These are phyloP conservation scores for Labeo rohita DNA, from an alignment of 2,113 vertebrate genomes.

Conservation along the genomic window DNA sequence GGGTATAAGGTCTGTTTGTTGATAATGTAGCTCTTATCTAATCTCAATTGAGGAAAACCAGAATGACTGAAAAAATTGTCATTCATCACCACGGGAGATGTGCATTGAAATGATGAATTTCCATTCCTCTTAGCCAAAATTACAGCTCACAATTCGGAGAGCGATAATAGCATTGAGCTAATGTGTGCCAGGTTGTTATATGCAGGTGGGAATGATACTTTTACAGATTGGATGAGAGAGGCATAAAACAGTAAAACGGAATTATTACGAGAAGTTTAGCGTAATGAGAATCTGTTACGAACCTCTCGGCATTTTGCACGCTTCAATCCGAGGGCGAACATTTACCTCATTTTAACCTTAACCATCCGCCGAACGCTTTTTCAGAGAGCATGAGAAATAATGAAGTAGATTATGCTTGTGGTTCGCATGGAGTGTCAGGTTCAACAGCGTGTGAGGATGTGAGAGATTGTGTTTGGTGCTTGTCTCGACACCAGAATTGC, in stretches of 20 bases:
- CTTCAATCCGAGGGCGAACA: neutral
- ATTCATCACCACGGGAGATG: constrained; percentile 25
- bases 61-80: neutral
- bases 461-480: neutral
- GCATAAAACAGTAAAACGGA: constrained; percentile 12
- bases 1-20: neutral
- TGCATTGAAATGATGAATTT: constrained; percentile 17
- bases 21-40: neutral
- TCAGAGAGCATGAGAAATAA: neutral
- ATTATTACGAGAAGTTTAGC: constrained; percentile 22
- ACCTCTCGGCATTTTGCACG: neutral
- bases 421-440: neutral
- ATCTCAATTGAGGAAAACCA: constrained; percentile 5
- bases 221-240: constrained; percentile 27
- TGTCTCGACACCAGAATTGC: neutral
- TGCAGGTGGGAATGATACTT: constrained; percentile 21
- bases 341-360: constrained; percentile 6
- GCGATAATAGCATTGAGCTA: constrained; percentile 16
- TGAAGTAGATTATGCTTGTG: neutral
- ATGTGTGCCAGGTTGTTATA: constrained; percentile 34
- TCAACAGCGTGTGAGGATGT: neutral
- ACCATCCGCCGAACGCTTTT: neutral
- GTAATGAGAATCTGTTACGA: constrained; percentile 24
- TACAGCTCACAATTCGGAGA: constrained; percentile 7
- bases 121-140: constrained; percentile 27